Evolutionary conservation across 2,888 invertebrate genomes (phyloP), one percentile per base, ranked within the genome.

Genomic region (Vanessa cardui): DNA sequence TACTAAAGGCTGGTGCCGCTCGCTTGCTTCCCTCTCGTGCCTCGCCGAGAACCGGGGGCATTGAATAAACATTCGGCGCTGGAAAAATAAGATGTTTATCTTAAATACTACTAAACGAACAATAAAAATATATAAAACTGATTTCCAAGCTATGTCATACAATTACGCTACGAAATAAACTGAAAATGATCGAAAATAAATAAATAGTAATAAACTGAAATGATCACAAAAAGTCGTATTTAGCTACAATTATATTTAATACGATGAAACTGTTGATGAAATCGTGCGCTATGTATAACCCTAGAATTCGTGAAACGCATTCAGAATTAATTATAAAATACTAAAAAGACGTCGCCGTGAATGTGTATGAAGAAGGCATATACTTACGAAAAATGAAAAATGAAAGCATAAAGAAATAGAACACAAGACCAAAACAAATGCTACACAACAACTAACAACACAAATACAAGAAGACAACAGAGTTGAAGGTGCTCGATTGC

Each of bases 51-150:
- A 96, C 95, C 62, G 97, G 95, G 70, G 97, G 97, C 87, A 98
- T 96, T 80, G 96, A 96, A 92, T 98, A 98, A 73, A 96, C 95
- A 88, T 98, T 98, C 66, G 98, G 98, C 80, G 97, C 98, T 97
- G 92, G 60, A 92, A 39, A 39, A 39, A 39, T 9, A 39, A 39
- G 12, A 39, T 12, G 12, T 12, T 39, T n/a, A 0, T 39, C 12
- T 39, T 39, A 39, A 39, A 39, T 12, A 39, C 39, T 12, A 4
- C 12, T 3, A 39, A 12, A 39, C 1, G 9, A 39, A 39, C 8
- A 39, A 12, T 12, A 39, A 39, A 39, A 39, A 9, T 39, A 12
- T 39, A 39, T 39, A 0, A 39, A 39, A 2, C 39, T 9, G 39
- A 39, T 39, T 9, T 8, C 12, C 39, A 39, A 39, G 39, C 2